phyloP scores from a whole-genome alignment of 2,888 invertebrate genomes.

The Eupithecia insigniata region DNA sequence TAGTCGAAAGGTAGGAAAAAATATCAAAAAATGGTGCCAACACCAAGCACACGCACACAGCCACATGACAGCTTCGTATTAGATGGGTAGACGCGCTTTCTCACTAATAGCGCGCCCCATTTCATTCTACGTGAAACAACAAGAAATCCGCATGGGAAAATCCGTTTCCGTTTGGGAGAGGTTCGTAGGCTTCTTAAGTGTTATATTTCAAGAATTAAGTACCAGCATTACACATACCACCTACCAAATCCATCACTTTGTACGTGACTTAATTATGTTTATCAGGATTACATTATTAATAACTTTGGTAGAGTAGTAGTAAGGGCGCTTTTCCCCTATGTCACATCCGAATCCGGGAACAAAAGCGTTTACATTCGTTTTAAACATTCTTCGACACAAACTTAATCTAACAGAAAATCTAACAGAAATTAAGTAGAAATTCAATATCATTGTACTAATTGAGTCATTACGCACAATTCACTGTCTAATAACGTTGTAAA shows the following conservation, averaged over 20 bases:
- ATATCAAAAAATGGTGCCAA: too few species aligned
- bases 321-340: neutral
- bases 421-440: neutral
- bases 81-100: too few species aligned
- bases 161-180: too few species aligned
- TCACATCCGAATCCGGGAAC: neutral
- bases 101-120: too few species aligned
- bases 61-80: too few species aligned
- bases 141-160: too few species aligned
- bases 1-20: too few species aligned
- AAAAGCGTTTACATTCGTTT: neutral
- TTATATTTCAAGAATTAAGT: neutral
- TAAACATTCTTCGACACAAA: neutral
- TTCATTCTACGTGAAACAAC: too few species aligned
- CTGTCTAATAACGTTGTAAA: neutral
- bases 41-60: too few species aligned
- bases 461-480: neutral
- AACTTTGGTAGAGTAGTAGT: constrained; percentile 12
- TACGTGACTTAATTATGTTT: constrained; percentile 37
- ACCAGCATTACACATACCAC: neutral
- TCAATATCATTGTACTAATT: neutral
- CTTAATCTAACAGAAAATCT: too few species aligned
- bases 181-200: too few species aligned
- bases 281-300: constrained; percentile 29
- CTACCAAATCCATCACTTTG: constrained; percentile 13